A percentile compares a stretch with the other conserved stretches of the same genome.
Conservation (phyloP, 1,140 invertebrate species). For the Drosophila saltans region DNA sequence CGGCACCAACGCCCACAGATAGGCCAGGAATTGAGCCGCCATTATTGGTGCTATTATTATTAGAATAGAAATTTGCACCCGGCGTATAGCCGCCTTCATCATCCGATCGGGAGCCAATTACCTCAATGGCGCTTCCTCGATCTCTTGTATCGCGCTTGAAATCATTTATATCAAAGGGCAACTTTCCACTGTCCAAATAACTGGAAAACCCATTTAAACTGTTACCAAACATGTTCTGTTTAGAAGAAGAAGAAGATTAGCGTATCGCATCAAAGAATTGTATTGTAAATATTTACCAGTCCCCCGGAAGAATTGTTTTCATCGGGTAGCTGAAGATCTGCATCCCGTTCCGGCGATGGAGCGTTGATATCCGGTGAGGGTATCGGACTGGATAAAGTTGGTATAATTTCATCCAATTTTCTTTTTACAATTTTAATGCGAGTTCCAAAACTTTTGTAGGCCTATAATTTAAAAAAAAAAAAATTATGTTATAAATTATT, state of each 20-base stretch:
- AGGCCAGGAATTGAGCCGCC: conserved; percentile 62
- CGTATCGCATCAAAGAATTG: neutral
- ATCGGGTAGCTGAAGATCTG: conserved; percentile 89
- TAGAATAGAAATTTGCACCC: conserved; percentile 65
- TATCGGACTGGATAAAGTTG: conserved; percentile 87
- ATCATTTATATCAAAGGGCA: conserved; percentile 83
- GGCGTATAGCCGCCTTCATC: conserved; percentile 71
- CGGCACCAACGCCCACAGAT: conserved; percentile 23
- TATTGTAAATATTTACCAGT: conserved; percentile 40
- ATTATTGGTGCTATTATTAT: conserved; percentile 39
- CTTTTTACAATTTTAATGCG: conserved; percentile 93
- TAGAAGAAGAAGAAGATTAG: conserved; percentile 3
- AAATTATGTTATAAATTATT: too few species aligned
- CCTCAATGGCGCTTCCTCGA: conserved; percentile 83
- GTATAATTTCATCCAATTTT: conserved; percentile 91
- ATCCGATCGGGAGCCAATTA: conserved; percentile 83
- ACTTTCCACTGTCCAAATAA: conserved; percentile 73
- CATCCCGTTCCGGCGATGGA: conserved; percentile 92
- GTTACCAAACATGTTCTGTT: conserved; percentile 69
- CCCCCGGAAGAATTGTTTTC: conserved; percentile 65
- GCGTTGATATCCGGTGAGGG: conserved; percentile 91
- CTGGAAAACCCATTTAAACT: conserved; percentile 74
- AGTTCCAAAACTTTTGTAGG: conserved; percentile 95
- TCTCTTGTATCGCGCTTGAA: conserved; percentile 75
- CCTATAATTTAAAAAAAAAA: conserved; percentile 84